phyloP scores from a whole-genome alignment of 2,888 invertebrate species.

The Epinotia nisella region DNA sequence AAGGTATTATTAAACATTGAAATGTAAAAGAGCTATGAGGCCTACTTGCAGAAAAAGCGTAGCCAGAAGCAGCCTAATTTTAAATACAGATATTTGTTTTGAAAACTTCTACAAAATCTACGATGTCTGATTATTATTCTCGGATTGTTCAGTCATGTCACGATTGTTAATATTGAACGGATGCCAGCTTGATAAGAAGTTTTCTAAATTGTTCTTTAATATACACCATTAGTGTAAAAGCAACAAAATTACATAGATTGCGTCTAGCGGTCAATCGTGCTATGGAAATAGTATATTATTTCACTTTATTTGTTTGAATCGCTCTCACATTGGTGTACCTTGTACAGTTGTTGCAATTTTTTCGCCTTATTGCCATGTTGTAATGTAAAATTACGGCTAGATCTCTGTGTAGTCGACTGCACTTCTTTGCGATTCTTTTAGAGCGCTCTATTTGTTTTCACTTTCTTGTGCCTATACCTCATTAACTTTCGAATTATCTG shows the following conservation, averaged over 20 bases:
- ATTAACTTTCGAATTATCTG: conserved; percentile 37
- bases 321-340: conserved; percentile 5
- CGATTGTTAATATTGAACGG: conserved; percentile 1
- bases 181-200: conserved; percentile 6
- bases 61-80: too few species aligned
- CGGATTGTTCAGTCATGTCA: conserved; percentile 23
- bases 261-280: conserved; percentile 18
- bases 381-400: too few species aligned
- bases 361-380: too few species aligned
- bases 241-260: conserved; percentile 29
- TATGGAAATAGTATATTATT: conserved; percentile 20
- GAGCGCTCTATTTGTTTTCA: conserved; percentile 19
- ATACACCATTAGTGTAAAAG: conserved; percentile 27
- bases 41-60: too few species aligned
- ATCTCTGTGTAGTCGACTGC: neutral
- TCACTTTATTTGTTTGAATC: neutral
- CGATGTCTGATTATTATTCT: neutral
- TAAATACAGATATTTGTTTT: too few species aligned
- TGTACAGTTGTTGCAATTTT: neutral
- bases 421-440: conserved; percentile 19
- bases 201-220: conserved; percentile 18
- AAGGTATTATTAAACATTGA: too few species aligned
- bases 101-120: neutral
- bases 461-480: conserved; percentile 26
- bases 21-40: too few species aligned